Conservation (phyloP, 2,113 vertebrate genomes). For the Tenrec ecaudatus region DNA sequence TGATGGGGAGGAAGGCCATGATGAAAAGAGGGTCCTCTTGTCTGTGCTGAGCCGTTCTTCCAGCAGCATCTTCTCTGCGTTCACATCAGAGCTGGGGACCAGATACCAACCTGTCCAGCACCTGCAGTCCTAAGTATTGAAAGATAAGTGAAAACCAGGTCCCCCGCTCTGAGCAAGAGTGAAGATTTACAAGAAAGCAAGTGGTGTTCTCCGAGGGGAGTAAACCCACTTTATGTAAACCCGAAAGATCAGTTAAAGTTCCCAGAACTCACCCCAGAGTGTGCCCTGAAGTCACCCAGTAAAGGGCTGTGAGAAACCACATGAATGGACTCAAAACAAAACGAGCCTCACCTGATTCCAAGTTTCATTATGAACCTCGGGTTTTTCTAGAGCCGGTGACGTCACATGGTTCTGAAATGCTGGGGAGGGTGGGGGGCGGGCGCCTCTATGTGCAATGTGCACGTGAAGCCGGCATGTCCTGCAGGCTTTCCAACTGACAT, state of each 20-base stretch:
- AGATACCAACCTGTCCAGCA: neutral
- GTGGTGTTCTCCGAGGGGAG: slow-evolving; percentile 59
- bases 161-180: slow-evolving; percentile 20
- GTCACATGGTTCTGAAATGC: slow-evolving; percentile 62
- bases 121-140: neutral
- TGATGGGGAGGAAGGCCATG: neutral
- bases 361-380: slow-evolving; percentile 84
- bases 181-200: slow-evolving; percentile 78
- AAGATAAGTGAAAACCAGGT: neutral
- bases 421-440: neutral
- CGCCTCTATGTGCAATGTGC: neutral
- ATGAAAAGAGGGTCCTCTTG: neutral
- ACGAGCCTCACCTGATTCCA: slow-evolving; percentile 81
- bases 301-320: slow-evolving; percentile 79
- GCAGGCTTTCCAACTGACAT: neutral
- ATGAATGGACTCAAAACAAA: slow-evolving; percentile 80
- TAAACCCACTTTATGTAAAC: slow-evolving; percentile 76
- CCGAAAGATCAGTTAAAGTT: slow-evolving; percentile 84
- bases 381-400: slow-evolving; percentile 76
- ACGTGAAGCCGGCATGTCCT: neutral
- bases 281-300: slow-evolving; percentile 59
- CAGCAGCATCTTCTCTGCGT: neutral
- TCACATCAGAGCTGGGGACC: neutral
- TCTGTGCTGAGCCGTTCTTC: neutral
- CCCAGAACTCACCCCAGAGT: slow-evolving; percentile 80